Base-by-base conservation (phyloP, 1,140 invertebrate genomes). In the Leptinotarsa undecemlineata region DNA sequence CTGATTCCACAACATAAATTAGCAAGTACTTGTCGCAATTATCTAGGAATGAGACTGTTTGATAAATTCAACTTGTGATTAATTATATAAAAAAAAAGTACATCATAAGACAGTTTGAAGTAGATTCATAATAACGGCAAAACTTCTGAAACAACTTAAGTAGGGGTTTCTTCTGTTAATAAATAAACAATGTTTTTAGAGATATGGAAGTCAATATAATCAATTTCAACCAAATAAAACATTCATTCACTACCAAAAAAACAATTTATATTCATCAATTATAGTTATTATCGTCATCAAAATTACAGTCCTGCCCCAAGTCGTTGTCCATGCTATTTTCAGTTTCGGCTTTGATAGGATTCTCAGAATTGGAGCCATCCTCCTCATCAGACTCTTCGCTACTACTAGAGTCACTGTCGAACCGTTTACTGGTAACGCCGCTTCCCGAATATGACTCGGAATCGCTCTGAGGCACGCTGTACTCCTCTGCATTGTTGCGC, bases 391-490 rank as follows among this genome's bases (percentile, higher is more conserved):
- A 20, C 21, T 72, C 62, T 42, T 72, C 61, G 26, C n/a, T 20
- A n/a, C 47, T 61, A 71, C 69, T 71, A 3, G 48, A 23, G n/a
- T 60, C n/a, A 57, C 51, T 63, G 2, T 72, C 60, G 4, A 13
- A 13, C 23, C 47, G 20, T 48, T 42, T 69, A 3, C 26, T 26
- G 19, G 19, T 69, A 17, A 33, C 15, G n/a, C n/a, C 4, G 21
- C 23, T 72, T 13, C 60, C 60, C 14, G 23, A 21, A 48, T 26
- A 19, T 11, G 62, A 64, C 26, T 26, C 60, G 4, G 42, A 23
- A 23, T 72, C 71, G 15, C 71, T 57, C 19, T 63, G 33, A 42
- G 72, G 62, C 15, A 60, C 4, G 19, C 23, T 19, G n/a, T n/a
- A 33, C 17, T 21, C 19, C 68, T 73, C 63, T 11, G 19, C 8